Base-by-base conservation (phyloP, 1,140 invertebrate genomes). In the Patella vulgata region DNA sequence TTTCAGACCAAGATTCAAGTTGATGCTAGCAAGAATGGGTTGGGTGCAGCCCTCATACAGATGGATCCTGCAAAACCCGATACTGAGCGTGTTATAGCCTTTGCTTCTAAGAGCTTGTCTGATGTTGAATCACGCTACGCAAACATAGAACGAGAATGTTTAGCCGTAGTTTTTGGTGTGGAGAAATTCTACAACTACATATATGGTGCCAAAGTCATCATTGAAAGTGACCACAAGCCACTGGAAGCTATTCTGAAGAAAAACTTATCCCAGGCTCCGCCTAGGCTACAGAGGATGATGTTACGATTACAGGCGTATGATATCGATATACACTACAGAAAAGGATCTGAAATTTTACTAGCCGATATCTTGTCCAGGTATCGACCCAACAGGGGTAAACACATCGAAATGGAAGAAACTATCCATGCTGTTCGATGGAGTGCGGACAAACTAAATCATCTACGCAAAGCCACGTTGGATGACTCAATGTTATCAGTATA, bases 161-260 rank as follows among this genome's bases (percentile, higher is more conserved):
- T 86, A 14, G 84, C 85, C 5, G 81, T 88, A 5, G 59, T 87
- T 4, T 87, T 82, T 72, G 84, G 81, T 3, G 77, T 87, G 14
- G 74, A 80, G 44, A 84, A 83, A 70, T 88, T 88, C 74, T 78
- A 86, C 31, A 68, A 86, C 39, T 88, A 85, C 66, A 47, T 87
- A 4, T 85, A 66, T 80, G 21, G 27, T 25, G 55, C 52, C 36
- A 14, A 57, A 6, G 55, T 70, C 21, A 47, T 40, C 5, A 44
- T 72, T 23, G 14, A 70, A 30, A 50, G 21, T 52, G 62, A 73
- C 47, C 65, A 73, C 40, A 70, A 74, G 33, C 66, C 73, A 30
- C 44, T 77, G 25, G 62, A 64, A 9, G 47, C 39, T 5, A 74
- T 77, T 6, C 50, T 47, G 14, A 54, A 63, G n/a, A 77, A 70